phyloP scores from a whole-genome alignment of 2,797 vertebrate species.

The Anguilla megastoma region DNA sequence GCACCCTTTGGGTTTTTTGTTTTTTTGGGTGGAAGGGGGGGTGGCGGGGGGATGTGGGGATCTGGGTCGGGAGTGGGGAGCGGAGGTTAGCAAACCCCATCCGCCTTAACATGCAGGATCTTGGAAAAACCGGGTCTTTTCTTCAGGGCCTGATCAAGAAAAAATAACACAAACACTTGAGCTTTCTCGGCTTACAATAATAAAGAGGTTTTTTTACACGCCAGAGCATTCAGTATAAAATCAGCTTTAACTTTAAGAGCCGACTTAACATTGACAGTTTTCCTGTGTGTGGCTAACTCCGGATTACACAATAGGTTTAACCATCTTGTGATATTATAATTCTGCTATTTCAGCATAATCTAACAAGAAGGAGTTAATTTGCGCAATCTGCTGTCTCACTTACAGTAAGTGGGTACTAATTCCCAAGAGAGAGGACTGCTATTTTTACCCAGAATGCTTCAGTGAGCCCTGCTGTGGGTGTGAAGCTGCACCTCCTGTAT shows the following conservation, averaged over 20 bases:
- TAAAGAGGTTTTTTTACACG: neutral
- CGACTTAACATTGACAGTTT: neutral
- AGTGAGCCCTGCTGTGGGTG: conserved; percentile 14
- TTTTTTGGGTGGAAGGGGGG: neutral
- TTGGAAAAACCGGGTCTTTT: conserved; percentile 98
- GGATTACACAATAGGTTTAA: neutral
- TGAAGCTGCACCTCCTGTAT: neutral
- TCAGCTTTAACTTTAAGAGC: neutral
- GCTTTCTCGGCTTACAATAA: neutral
- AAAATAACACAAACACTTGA: conserved; percentile 9
- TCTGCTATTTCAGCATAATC: conserved; percentile 40
- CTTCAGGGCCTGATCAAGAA: conserved; percentile 81
- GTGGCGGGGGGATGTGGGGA: neutral
- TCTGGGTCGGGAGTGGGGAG: neutral
- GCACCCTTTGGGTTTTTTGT: neutral
- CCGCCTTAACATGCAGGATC: conserved; percentile 94
- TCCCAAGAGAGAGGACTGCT: conserved; percentile 45
- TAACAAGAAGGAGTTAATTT: conserved; percentile 39
- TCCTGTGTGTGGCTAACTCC: neutral
- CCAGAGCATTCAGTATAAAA: neutral
- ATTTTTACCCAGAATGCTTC: conserved; percentile 17
- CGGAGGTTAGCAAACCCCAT: conserved; percentile 83
- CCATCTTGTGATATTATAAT: neutral
- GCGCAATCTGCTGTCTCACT: conserved; percentile 47
- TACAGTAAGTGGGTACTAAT: conserved; percentile 45